These are phyloP conservation scores for Muscicapa comitata DNA, from an alignment of 2,797 vertebrate species.

Conservation along the genomic window DNA sequence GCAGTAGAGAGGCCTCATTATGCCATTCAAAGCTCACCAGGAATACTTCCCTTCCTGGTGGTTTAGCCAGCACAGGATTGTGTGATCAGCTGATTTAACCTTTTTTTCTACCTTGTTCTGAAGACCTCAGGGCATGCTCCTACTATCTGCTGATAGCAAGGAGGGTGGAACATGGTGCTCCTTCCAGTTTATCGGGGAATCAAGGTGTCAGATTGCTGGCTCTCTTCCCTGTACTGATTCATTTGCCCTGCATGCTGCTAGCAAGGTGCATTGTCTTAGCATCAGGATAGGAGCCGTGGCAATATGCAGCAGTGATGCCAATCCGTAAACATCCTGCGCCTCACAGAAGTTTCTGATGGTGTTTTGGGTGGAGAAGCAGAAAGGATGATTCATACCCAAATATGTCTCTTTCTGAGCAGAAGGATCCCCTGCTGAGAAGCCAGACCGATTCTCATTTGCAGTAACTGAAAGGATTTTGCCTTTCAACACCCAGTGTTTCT, in stretches of 20 bases:
- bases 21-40: background rate
- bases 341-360: background rate
- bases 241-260: background rate
- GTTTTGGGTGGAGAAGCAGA: background rate
- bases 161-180: background rate
- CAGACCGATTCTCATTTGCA: background rate
- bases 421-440: background rate
- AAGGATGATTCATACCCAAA: slow-evolving; percentile 8
- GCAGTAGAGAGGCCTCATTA: background rate
- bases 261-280: background rate
- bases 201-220: rapidly evolving
- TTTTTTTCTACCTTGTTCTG: background rate
- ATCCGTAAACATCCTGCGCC: background rate
- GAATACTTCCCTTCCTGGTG: background rate
- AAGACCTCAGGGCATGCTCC: background rate
- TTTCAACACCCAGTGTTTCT: background rate
- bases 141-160: background rate
- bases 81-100: background rate
- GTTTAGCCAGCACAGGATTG: background rate
- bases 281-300: background rate
- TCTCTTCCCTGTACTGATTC: background rate
- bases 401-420: slow-evolving; percentile 35
- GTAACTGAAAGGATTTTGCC: background rate
- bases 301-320: background rate
- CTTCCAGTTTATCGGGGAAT: background rate